Base-by-base conservation (phyloP, 1,140 invertebrate species). In the Lerema accius region DNA sequence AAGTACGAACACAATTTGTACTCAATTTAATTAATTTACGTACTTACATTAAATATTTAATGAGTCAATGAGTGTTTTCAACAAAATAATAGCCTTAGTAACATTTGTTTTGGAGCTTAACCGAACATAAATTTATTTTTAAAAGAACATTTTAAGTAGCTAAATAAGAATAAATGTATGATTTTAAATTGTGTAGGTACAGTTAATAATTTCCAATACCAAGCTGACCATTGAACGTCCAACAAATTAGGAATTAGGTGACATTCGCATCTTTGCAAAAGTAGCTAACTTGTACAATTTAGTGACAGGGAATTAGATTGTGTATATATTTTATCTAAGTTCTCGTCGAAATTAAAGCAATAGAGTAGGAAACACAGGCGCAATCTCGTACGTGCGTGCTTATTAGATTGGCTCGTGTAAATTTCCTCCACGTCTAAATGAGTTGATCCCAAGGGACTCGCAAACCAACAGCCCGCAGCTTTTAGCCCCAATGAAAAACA, bases 351-450 rank as follows among this genome's bases (percentile, higher is more conserved):
- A 78, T 76, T 80, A 73, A 74, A 71, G 72, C 66, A 63, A 70
- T 73, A 75, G 67, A 73, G 69, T 73, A 78, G 67, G 78, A 69
- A 72, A 73, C 61, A 70, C 55, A 50, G 69, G 69, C 61, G 73
- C 73, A 74, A 78, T 76, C 72, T 73, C 67, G 69, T 76, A 69
- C 67, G 73, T 78, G 69, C 65, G 69, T 67, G 69, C 68, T 72
- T 74, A 80, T 78, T 79, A 83, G 74, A 82, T 83, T 80, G 80
- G 72, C 66, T 73, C 68, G 71, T 75, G 83, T 82, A 82, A 83
- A 85, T 85, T 82, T 83, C 72, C 73, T 76, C 67, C 69, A 69
- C 73, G 80, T 78, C 76, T 76, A 78, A 83, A 83, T 82, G 76
- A 83, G 80, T 68, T 42, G 75, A 76, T 76, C 80, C 73, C 65